These are phyloP conservation scores for Puma concolor DNA, from an alignment of 2,113 vertebrate genomes.

Conservation along the genomic window DNA sequence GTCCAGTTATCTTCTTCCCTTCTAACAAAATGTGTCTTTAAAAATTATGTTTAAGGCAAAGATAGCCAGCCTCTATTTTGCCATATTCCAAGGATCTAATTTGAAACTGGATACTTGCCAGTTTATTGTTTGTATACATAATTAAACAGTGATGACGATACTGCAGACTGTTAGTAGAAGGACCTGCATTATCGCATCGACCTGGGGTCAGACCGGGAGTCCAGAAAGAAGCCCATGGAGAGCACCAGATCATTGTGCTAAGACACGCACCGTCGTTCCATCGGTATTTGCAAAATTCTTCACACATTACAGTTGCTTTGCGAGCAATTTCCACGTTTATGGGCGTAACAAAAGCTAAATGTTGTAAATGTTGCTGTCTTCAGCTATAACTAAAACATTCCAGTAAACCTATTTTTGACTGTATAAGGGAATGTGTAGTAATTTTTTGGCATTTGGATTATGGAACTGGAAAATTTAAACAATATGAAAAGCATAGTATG, in stretches of 20 bases:
- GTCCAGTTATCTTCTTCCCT: conserved; percentile 64
- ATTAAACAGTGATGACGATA: conserved; percentile 74
- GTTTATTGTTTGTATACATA: conserved; percentile 79
- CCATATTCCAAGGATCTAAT: conserved; percentile 76
- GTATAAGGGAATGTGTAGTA: conserved; percentile 62
- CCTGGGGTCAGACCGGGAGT: neutral
- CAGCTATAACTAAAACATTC: conserved; percentile 85
- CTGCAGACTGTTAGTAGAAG: conserved; percentile 63
- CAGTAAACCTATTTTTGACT: conserved; percentile 87
- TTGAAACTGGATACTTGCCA: conserved; percentile 82
- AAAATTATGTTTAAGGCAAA: conserved; percentile 73
- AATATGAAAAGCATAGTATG: conserved; percentile 34
- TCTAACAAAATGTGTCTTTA: conserved; percentile 70
- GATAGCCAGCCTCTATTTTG: conserved; percentile 64
- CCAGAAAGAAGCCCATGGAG: conserved; percentile 1
- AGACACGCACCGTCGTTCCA: neutral
- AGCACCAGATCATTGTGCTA: conserved; percentile 44
- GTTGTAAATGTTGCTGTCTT: conserved; percentile 84
- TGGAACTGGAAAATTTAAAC: conserved; percentile 43
- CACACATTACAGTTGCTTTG: conserved; percentile 63
- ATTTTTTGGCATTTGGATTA: conserved; percentile 58
- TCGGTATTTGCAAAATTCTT: conserved; percentile 59
- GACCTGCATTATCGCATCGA: conserved; percentile 17
- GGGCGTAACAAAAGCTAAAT: conserved; percentile 78
- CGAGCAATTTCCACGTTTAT: conserved; percentile 73